Conservation (phyloP, 2,113 vertebrate species). For the Pica pica region DNA sequence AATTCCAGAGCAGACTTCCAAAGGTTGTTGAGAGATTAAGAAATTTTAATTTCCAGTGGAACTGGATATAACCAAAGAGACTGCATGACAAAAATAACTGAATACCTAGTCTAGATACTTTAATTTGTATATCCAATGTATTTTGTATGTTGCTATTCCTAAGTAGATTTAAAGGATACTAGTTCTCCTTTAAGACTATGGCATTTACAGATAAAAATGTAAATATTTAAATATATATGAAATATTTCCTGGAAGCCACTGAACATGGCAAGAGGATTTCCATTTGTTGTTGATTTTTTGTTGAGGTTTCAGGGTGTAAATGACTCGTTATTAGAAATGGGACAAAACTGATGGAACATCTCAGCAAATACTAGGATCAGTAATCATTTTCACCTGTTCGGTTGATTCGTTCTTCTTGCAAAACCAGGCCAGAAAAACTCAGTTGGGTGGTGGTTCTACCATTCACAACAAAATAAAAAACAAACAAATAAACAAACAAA, state of each 20-base stretch:
- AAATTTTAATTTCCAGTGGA: background rate
- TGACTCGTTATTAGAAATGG: background rate
- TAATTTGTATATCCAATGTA: background rate
- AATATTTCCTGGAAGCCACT: background rate
- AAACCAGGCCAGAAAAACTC: background rate
- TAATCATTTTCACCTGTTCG: background rate
- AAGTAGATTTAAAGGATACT: background rate
- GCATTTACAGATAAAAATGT: background rate
- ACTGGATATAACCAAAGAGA: background rate
- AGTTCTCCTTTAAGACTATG: background rate
- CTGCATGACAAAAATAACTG: background rate
- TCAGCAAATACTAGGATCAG: background rate
- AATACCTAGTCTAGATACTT: background rate
- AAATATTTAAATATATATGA: background rate
- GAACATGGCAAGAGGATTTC: background rate
- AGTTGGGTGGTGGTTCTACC: accelerated
- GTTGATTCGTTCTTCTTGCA: background rate
- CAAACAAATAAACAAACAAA: background rate
- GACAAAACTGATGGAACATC: background rate
- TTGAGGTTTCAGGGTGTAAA: background rate
- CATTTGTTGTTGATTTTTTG: background rate
- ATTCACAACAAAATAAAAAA: background rate
- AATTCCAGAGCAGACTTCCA: background rate
- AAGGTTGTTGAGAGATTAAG: background rate
- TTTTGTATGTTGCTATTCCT: background rate